phyloP scores from a whole-genome alignment of 2,888 invertebrate species.

The Drosophila algonquin region DNA sequence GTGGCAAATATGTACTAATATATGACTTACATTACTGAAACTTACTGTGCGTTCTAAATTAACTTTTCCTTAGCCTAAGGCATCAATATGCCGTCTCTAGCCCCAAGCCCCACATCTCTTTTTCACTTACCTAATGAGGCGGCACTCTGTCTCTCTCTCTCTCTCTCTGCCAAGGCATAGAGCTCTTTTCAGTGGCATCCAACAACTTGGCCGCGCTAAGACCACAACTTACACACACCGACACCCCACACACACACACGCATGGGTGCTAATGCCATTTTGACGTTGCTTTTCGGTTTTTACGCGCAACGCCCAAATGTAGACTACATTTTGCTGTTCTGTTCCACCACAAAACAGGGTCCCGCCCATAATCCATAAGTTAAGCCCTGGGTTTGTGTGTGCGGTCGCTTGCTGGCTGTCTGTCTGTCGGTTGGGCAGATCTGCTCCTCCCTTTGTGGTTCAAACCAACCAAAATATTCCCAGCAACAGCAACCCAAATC shows the following conservation, averaged over 20 bases:
- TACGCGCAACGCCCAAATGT: constrained; percentile 60
- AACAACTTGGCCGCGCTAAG: constrained; percentile 23
- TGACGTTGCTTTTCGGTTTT: constrained; percentile 41
- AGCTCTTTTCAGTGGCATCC: constrained; percentile 19
- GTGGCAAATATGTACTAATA: too few species aligned
- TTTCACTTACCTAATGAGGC: constrained; percentile 44
- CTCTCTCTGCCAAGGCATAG: background rate
- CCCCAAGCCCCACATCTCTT: constrained; percentile 4
- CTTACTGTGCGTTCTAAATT: constrained; percentile 9
- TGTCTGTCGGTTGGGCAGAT: constrained; percentile 26
- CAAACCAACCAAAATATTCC: constrained; percentile 18
- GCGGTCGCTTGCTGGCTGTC: constrained; percentile 43
- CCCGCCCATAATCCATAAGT: constrained; percentile 78
- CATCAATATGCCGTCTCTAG: constrained; percentile 1
- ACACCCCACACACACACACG: constrained; percentile 12
- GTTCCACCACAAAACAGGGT: constrained; percentile 50
- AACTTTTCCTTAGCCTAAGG: constrained; percentile 13
- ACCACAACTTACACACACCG: constrained; percentile 33
- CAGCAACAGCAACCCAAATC: constrained; percentile 48
- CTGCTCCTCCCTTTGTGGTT: constrained; percentile 13
- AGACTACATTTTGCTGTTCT: constrained; percentile 58
- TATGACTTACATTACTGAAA: background rate
- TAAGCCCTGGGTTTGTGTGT: constrained; percentile 56
- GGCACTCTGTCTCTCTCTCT: constrained; percentile 3
- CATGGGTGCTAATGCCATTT: constrained; percentile 50